These are phyloP conservation scores for Enhydra lutris DNA, from an alignment of 2,113 vertebrate species.

Conservation along the genomic window DNA sequence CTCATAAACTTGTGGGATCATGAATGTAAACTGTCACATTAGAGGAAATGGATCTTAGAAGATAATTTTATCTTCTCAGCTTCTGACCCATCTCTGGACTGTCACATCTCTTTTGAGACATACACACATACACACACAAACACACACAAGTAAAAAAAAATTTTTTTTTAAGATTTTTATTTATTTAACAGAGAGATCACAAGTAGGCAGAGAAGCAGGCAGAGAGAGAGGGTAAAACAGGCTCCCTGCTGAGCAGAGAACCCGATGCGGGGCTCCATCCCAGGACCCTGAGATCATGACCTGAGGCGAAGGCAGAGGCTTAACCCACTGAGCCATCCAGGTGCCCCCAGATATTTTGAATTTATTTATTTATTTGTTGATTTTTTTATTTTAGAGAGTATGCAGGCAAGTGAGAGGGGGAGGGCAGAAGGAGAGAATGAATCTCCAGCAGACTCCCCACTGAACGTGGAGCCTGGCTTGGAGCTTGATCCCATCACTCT, in stretches of 20 bases:
- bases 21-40: neutral
- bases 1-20: neutral
- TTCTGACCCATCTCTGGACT: neutral
- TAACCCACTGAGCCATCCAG: too few species aligned
- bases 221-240: too few species aligned
- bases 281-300: too few species aligned
- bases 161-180: too few species aligned
- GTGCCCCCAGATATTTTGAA: too few species aligned
- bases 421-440: neutral
- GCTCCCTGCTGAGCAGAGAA: too few species aligned
- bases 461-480: neutral
- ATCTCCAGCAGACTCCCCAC: neutral
- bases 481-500: neutral
- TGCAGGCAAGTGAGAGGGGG: neutral
- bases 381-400: neutral
- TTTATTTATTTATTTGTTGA: too few species aligned
- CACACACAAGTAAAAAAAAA: neutral
- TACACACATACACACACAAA: neutral
- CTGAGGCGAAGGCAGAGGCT: too few species aligned
- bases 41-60: neutral
- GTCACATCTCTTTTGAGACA: neutral
- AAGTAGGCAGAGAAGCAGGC: too few species aligned
- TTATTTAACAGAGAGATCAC: too few species aligned
- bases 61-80: neutral
- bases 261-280: too few species aligned